Evolutionary conservation across 1,140 invertebrate genomes (phyloP), one percentile per base, ranked within the genome.

Genomic region (Eueides isabella): DNA sequence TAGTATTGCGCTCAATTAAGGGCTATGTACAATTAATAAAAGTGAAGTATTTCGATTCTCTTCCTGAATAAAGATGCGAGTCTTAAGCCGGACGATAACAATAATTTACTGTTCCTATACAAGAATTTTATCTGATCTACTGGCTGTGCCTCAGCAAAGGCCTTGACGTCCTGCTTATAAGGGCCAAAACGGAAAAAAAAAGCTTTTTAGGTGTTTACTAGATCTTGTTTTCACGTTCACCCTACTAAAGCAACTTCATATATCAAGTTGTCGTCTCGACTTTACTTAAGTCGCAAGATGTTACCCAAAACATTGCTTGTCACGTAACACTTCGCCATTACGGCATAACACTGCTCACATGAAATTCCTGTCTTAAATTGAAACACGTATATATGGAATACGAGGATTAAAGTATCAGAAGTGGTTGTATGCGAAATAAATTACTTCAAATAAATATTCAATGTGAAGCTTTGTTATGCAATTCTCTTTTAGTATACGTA

Each of bases 241-340:
- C 80, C 78, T 82, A 80, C 86, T 85, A 90, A 90, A 89, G 87
- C 85, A 87, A 84, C 77, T 80, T 83, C 87, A 90, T 91, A 90
- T 91, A 92, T 92, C 87, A 91, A 90, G 83, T 86, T 87, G 90
- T 85, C 89, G 85, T 76, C 80, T 86, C 79, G 80, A 84, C 84
- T 85, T 82, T 83, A 76, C 82, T 76, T 75, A 76, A 83, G 76
- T 80, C 81, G 80, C 84, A 80, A 85, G 80, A 85, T 83, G 83
- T 88, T 86, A 87, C 85, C 86, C 75, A 82, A 84, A 80, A 79
- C 80, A 69, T 80, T 87, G 86, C 84, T 87, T 89, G 85, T 88
- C 86, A 85, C 83, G 81, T 82, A 81, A 83, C 83, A 75, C 78
- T 77, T 80, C 70, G 78, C 81, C 70, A 83, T 82, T 83, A 78